Evolutionary conservation across 2,797 vertebrate species (phyloP).

Genomic region (Mormyrus hasselquistii): DNA sequence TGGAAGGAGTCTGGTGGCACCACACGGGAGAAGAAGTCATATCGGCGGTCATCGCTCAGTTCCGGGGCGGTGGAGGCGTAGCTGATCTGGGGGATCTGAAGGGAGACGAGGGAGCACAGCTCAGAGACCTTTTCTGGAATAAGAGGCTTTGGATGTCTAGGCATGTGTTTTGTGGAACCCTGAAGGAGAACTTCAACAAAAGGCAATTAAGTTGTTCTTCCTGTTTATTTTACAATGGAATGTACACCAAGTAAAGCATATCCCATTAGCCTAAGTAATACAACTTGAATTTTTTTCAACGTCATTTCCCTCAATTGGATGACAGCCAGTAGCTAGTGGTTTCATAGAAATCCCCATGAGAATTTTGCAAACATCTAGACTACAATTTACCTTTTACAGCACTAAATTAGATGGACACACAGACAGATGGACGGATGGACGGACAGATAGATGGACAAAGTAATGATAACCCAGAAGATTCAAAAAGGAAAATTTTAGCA

Average conservation of each 20-base stretch:
- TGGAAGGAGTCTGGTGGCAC: conserved; percentile 90
- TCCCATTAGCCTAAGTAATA: not conserved
- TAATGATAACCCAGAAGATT: not conserved
- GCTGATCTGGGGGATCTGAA: conserved; percentile 89
- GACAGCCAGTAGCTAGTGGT: not conserved
- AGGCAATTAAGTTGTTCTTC: not conserved
- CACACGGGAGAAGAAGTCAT: conserved; percentile 91
- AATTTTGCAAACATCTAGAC: not conserved
- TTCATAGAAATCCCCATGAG: not conserved
- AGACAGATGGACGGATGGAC: not conserved
- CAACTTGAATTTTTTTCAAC: not conserved
- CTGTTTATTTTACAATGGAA: not conserved
- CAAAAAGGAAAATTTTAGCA: not conserved
- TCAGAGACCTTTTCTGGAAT: not conserved
- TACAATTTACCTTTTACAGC: not conserved
- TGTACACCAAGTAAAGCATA: not conserved
- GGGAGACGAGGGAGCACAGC: conserved; percentile 8
- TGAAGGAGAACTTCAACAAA: not conserved
- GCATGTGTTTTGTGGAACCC: not conserved
- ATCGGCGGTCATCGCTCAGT: conserved; percentile 84
- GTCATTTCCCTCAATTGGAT: not conserved
- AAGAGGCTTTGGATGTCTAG: not conserved
- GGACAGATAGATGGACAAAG: not conserved
- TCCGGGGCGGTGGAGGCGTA: conserved; percentile 89
- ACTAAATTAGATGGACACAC: not conserved